These are phyloP conservation scores for Callionymus lyra DNA, from an alignment of 2,113 vertebrate genomes.

Conservation along the genomic window DNA sequence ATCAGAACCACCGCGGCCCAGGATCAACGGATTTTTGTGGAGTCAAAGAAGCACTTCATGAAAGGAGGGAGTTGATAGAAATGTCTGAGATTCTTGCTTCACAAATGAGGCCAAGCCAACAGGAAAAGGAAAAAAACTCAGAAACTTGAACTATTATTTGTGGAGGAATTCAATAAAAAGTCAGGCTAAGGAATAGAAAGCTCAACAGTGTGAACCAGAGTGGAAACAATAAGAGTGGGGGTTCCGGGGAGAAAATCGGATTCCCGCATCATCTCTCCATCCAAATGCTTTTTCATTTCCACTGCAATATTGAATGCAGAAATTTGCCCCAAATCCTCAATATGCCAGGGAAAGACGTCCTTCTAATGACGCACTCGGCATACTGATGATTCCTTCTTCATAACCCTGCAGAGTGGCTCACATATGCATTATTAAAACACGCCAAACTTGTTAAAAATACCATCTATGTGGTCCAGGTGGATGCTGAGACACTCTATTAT, in stretches of 20 bases:
- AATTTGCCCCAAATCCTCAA: constrained; percentile 35
- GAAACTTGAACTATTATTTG: constrained; percentile 7
- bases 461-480: constrained; percentile 37
- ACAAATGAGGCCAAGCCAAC: constrained; percentile 11
- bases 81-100: constrained; percentile 8
- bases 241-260: constrained; percentile 27
- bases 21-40: constrained; percentile 9
- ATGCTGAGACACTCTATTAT: constrained; percentile 44
- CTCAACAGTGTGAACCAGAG: constrained; percentile 5
- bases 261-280: constrained; percentile 19
- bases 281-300: constrained; percentile 26
- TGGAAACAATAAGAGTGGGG: constrained; percentile 12
- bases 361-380: constrained; percentile 49
- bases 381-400: constrained; percentile 47
- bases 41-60: constrained; percentile 10
- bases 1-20: constrained; percentile 4
- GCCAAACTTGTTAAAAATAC: constrained; percentile 50
- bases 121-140: background rate
- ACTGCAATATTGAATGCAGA: constrained; percentile 24
- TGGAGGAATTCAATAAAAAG: constrained; percentile 14
- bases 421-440: constrained; percentile 52
- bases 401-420: constrained; percentile 15
- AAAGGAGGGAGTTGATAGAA: constrained; percentile 7
- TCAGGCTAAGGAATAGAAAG: constrained; percentile 1
- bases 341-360: constrained; percentile 41